Base-by-base conservation (phyloP, 2,113 vertebrate species). In the Carettochelys insculpta region DNA sequence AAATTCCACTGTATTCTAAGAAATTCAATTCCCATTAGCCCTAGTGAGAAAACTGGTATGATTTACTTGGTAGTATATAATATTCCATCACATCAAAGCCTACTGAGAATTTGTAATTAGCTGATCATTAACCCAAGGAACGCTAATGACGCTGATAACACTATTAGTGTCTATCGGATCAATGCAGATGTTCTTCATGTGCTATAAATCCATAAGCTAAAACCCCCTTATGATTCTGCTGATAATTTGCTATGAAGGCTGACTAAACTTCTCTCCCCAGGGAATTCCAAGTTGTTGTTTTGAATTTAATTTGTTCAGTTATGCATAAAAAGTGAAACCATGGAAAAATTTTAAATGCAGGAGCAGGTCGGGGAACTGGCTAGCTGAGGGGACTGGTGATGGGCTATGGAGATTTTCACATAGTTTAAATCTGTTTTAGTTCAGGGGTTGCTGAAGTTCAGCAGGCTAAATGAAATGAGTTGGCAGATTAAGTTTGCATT, bases 61-160 rank as follows among this genome's bases (percentile, higher is more conserved):
- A 54, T 86, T 95, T 90, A 84, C 76, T 79, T 50, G 65, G 82
- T 78, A 82, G 87, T 92, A 48, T 56, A 76, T 51, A 53, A 80
- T 77, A 76, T 50, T 77, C 45, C 58, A 50, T 86, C 90, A 79
- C 45, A 41, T 50, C 13, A 81, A 89, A 93, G 87, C 27, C 27
- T 89, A 76, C 47, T 88, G 87, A 90, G 73, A 88, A 79, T 94
- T 94, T 93, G 86, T 79, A 85, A 90, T 65, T 51, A 58, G 54
- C 54, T 92, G 86, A 80, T 92, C 54, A 78, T 90, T 92, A 93
- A 65, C 92, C 73, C 89, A 93, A 51, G 29, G 92, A 31, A 78
- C 53, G 87, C 51, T 58, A 92, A 80, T 13, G 38, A 38, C 86
- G 89, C 54, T 87, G 80, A 77, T 43, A 58, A 43, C 71, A 76